Percentiles rank a stretch among this genome's conserved stretches.
Conservation (phyloP, 2,113 vertebrate species). For the Cyrtonyx montezumae region DNA sequence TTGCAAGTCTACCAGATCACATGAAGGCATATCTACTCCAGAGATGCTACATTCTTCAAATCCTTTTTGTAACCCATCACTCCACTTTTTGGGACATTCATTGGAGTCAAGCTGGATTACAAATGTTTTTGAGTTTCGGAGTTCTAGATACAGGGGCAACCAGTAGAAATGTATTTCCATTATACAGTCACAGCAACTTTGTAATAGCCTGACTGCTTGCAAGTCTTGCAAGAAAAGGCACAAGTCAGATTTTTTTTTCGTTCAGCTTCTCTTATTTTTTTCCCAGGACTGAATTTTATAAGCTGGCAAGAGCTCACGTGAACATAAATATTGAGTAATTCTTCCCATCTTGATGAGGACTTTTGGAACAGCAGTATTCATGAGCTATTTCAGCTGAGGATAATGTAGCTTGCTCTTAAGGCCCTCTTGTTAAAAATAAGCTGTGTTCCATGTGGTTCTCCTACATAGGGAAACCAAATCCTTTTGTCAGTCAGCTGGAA, state of each 20-base stretch:
- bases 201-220: not conserved
- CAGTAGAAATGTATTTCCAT: not conserved
- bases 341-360: not conserved
- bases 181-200: not conserved
- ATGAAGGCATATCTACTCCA: not conserved
- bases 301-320: not conserved
- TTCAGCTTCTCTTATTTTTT: not conserved
- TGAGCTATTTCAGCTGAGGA: not conserved
- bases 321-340: not conserved
- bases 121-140: not conserved
- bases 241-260: not conserved
- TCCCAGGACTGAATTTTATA: not conserved
- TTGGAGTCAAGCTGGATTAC: not conserved
- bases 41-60: not conserved
- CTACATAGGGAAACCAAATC: conserved; percentile 18
- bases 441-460: not conserved
- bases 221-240: not conserved
- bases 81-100: not conserved
- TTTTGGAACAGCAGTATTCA: not conserved
- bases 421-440: conserved; percentile 29
- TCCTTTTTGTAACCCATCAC: not conserved
- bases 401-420: not conserved
- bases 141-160: not conserved
- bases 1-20: not conserved
- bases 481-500: conserved; percentile 20